Percentiles rank a stretch among this genome's conserved stretches.
These are phyloP conservation scores for Macroramphosus scolopax DNA, from an alignment of 2,797 vertebrate genomes.

Conservation along the genomic window DNA sequence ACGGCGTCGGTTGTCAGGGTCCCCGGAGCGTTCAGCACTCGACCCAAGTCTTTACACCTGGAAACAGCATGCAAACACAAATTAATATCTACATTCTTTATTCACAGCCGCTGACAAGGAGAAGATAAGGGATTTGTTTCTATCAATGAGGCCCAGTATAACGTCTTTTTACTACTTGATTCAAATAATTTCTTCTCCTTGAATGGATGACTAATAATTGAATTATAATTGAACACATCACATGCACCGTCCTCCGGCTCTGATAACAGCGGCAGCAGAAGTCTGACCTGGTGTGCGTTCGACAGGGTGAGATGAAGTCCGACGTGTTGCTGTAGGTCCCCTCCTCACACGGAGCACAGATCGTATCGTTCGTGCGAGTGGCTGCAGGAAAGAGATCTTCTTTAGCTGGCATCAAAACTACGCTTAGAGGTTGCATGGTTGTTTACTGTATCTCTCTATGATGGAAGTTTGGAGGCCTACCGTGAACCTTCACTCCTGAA, in stretches of 20 bases:
- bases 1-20: constrained; percentile 1
- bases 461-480: constrained; percentile 33
- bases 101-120: too few relatives aligned
- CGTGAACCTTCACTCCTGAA: constrained; percentile 39
- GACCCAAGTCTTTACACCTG: constrained; percentile 59
- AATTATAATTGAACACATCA: too few relatives aligned
- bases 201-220: too few relatives aligned
- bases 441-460: not conserved
- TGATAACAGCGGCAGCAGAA: not conserved
- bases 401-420: too few relatives aligned
- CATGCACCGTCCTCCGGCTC: too few relatives aligned
- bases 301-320: constrained; percentile 58
- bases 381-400: constrained; percentile 53
- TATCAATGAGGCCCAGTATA: too few relatives aligned
- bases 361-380: constrained; percentile 18
- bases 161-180: too few relatives aligned
- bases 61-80: constrained; percentile 1
- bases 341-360: constrained; percentile 50
- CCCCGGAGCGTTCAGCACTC: constrained; percentile 29
- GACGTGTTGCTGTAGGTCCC: constrained; percentile 67
- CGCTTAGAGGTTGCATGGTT: too few relatives aligned
- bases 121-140: too few relatives aligned
- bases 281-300: constrained; percentile 62
- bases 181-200: too few relatives aligned
- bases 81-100: not conserved